Evolutionary conservation across 2,888 invertebrate species (phyloP), one percentile per base, ranked within the genome.

Genomic region (Calameuta idolon): DNA sequence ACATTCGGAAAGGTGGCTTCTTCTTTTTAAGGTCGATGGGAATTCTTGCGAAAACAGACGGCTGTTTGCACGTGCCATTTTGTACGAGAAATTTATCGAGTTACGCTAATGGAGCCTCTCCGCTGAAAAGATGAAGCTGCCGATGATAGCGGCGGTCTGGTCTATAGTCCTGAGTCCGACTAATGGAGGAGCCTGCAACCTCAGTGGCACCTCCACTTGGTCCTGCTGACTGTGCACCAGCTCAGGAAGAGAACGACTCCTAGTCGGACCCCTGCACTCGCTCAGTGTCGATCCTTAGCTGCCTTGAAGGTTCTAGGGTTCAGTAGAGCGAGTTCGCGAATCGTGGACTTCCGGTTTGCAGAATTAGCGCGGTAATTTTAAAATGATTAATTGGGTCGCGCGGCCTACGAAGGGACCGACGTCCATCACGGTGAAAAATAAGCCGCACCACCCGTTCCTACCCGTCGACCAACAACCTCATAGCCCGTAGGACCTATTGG

Each of bases 41-140:
- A 33, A 33, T 69, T 34, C 74, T 23, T 35, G 74, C 34, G 74
- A 74, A 74, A 74, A 74, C 74, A 35, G 35, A 33, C n/a, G 74
- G 15, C 74, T 35, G 74, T 35, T 74, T 74, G 74, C 74, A n/a
- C 74, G 35, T 30, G 34, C 34, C n/a, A 74, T 74, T 74, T 40
- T 69, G 1, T 74, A 5, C 23, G 74, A n/a, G 74, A 74, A 74
- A 34, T 74, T 74, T 74, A 74, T 74, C 34, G 35, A 35, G 74
- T 74, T 74, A 74, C 74, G 11, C 74, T 74, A 74, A 74, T 74
- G 74, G 74, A 74, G 11, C 30, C 69, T 69, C 33, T 69, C 30
- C 15, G 30, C 1, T 30, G 15, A 31, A 33, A 30, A 69, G 15
- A 35, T 35, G 33, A 69, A 30, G 69, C 69, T 15, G 69, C 33